phyloP scores from a whole-genome alignment of 2,888 invertebrate genomes.

The Acanthococcus lagerstroemiae region DNA sequence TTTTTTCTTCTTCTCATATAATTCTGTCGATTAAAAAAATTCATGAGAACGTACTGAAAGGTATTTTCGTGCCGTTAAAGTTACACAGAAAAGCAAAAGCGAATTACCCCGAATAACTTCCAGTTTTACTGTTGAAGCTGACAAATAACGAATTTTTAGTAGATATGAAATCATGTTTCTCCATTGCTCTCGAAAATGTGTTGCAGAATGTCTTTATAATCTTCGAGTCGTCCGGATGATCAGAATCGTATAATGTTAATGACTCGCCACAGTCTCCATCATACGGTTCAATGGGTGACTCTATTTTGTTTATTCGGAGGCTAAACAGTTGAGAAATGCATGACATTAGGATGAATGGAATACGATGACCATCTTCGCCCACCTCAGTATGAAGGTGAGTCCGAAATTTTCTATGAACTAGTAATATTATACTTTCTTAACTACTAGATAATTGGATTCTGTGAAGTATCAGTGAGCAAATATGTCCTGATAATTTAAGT shows the following conservation, averaged over 20 bases:
- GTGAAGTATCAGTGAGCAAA: too few species aligned
- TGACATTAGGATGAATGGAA: background rate
- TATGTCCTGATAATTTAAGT: too few species aligned
- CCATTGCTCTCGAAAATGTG: slow-evolving; percentile 85
- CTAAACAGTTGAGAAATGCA: slow-evolving; percentile 44
- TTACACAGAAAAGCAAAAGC: too few species aligned
- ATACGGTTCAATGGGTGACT: slow-evolving; percentile 74
- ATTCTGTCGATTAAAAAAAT: too few species aligned
- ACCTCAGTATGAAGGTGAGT: too few species aligned
- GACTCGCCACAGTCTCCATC: slow-evolving; percentile 86
- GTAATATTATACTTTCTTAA: too few species aligned
- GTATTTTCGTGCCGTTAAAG: too few species aligned
- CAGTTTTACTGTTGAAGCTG: slow-evolving; percentile 81
- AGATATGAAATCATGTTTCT: slow-evolving; percentile 85
- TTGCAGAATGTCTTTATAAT: slow-evolving; percentile 92
- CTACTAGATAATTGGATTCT: too few species aligned
- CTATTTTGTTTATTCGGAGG: slow-evolving; percentile 78
- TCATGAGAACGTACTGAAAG: too few species aligned
- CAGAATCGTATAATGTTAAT: slow-evolving; percentile 76
- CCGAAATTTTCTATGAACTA: too few species aligned
- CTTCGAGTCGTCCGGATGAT: slow-evolving; percentile 75
- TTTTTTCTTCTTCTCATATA: too few species aligned
- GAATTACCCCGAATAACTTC: slow-evolving; percentile 78
- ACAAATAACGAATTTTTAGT: slow-evolving; percentile 78
- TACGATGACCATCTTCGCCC: background rate